Percentiles rank a stretch among this genome's conserved stretches.
phyloP scores from a whole-genome alignment of 1,140 invertebrate genomes.

The Meloidogyne exigua region DNA sequence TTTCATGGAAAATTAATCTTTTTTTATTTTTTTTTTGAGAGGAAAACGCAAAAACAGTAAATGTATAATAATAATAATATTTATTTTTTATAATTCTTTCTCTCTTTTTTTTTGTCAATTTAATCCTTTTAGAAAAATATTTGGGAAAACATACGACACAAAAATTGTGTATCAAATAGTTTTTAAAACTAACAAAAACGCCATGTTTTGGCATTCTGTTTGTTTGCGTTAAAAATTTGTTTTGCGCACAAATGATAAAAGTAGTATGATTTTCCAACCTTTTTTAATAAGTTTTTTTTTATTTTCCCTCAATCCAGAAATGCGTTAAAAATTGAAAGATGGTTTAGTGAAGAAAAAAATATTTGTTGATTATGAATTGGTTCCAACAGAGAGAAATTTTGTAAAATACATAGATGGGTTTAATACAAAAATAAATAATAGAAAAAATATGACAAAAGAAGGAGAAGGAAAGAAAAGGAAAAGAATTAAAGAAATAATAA shows the following conservation, averaged over 20 bases:
- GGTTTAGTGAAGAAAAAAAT: no score
- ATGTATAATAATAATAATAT: neutral
- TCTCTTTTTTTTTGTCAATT: neutral
- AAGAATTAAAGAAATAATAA: neutral
- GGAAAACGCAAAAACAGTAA: neutral
- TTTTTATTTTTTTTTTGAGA: neutral
- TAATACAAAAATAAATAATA: neutral
- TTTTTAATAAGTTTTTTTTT: neutral
- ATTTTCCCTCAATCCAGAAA: no score
- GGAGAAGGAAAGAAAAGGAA: neutral
- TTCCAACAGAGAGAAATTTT: no score
- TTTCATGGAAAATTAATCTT: neutral
- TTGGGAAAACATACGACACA: neutral
- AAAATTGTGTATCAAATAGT: neutral
- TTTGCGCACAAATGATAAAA: neutral
- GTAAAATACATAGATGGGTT: neutral
- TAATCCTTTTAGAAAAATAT: neutral
- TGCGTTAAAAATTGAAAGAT: no score
- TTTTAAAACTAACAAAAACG: neutral
- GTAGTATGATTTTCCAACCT: neutral
- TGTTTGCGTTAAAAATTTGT: neutral
- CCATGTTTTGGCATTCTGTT: neutral
- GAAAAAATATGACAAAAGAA: neutral
- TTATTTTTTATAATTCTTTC: neutral
- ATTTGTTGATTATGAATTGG: no score